These are phyloP conservation scores for Mongoloraphidia duomilia DNA, from an alignment of 2,888 invertebrate genomes.

Conservation along the genomic window DNA sequence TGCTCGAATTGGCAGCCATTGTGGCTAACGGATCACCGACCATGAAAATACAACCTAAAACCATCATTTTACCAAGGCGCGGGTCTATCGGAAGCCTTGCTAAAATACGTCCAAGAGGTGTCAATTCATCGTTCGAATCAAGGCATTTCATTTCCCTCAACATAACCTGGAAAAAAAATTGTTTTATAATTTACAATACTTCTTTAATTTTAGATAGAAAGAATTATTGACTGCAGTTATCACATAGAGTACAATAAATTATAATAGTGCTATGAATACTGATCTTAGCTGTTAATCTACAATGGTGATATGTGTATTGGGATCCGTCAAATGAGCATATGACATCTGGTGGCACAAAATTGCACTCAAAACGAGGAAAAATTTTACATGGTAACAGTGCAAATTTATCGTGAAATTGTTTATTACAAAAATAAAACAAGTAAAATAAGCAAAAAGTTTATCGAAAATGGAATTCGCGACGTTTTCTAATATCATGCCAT, in stretches of 20 bases:
- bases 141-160: slow-evolving; percentile 81
- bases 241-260: not conserved
- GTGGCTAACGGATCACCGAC: slow-evolving; percentile 84
- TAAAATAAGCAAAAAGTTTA: no score
- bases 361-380: no score
- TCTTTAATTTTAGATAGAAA: not conserved
- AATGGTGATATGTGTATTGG: no score
- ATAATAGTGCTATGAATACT: not conserved
- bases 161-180: slow-evolving; percentile 16
- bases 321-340: no score
- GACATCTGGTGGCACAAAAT: no score
- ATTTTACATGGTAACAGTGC: no score
- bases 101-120: slow-evolving; percentile 82
- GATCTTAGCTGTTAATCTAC: not conserved
- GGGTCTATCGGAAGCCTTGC: slow-evolving; percentile 94
- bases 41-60: slow-evolving; percentile 81
- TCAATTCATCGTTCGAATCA: slow-evolving; percentile 74
- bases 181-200: not conserved
- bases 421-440: no score
- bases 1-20: slow-evolving; percentile 90
- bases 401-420: no score
- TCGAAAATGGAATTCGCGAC: no score
- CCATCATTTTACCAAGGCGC: slow-evolving; percentile 91
- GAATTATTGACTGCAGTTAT: not conserved
- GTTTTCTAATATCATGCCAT: no score